Percentiles rank a stretch among this genome's conserved stretches.
phyloP scores from a whole-genome alignment of 30 jellyfish, hydroid and myxozoan species.

The Cassiopea xamachana region DNA sequence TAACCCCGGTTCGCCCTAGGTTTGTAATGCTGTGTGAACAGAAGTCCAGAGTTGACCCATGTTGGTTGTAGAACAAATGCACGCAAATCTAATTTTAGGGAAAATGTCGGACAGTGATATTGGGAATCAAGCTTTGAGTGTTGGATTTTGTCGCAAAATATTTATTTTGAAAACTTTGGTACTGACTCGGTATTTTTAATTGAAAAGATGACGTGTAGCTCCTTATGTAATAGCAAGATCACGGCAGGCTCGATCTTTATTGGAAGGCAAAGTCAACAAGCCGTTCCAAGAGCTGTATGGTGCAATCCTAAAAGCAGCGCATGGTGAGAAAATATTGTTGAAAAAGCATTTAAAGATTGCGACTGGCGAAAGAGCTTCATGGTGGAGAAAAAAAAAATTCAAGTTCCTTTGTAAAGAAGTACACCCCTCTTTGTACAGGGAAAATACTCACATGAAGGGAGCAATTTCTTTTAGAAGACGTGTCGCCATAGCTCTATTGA shows the following conservation, averaged over 20 bases:
- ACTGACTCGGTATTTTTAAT: too few species aligned
- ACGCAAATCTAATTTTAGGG: too few species aligned
- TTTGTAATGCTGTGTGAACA: too few species aligned
- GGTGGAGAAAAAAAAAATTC: not conserved
- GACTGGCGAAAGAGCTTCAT: not conserved
- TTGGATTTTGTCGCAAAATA: too few species aligned
- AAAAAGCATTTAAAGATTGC: not conserved
- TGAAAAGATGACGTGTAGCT: not conserved
- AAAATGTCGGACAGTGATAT: too few species aligned
- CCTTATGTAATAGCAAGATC: not conserved
- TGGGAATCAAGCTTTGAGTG: too few species aligned
- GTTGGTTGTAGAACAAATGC: too few species aligned
- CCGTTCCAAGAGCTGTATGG: not conserved
- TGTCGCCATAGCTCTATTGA: slow-evolving; percentile 28
- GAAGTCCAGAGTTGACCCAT: too few species aligned
- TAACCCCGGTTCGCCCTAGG: too few species aligned
- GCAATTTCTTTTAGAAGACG: slow-evolving; percentile 28
- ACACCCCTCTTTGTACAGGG: not conserved
- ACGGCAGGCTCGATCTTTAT: not conserved
- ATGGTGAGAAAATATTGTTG: not conserved
- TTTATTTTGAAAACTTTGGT: too few species aligned
- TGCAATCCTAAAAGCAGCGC: not conserved
- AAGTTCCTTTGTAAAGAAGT: not conserved
- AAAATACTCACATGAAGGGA: not conserved
- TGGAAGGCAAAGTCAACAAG: not conserved